phyloP scores from a whole-genome alignment of 1,140 invertebrate genomes.

The Drosophila paulistorum region DNA sequence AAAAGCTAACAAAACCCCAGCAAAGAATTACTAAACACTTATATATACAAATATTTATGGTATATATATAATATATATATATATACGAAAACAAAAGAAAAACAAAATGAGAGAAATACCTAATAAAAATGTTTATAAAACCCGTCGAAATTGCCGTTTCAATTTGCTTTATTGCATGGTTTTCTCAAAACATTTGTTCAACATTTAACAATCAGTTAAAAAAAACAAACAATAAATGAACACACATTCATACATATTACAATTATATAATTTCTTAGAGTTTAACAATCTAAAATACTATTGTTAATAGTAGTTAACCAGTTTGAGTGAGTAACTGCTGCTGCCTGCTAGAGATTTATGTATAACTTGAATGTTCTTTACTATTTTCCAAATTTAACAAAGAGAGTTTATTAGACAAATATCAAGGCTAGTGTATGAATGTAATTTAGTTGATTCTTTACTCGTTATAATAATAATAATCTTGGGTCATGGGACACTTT shows the following conservation, averaged over 20 bases:
- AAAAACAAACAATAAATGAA: background rate
- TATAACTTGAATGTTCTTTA: too few species aligned
- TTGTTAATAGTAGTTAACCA: slow-evolving; percentile 1
- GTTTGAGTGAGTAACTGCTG: background rate
- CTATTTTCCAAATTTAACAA: too few species aligned
- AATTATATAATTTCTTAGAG: background rate
- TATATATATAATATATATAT: slow-evolving; percentile 41
- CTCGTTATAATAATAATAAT: too few species aligned
- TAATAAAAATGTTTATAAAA: slow-evolving; percentile 77
- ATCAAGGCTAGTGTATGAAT: too few species aligned
- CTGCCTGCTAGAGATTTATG: background rate
- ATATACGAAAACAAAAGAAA: background rate
- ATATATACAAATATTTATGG: slow-evolving; percentile 41
- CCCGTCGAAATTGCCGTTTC: slow-evolving; percentile 42
- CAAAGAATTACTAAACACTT: slow-evolving; percentile 57
- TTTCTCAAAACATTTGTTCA: slow-evolving; percentile 8
- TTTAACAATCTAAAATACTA: slow-evolving; percentile 1
- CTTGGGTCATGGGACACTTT: too few species aligned
- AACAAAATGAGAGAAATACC: slow-evolving; percentile 52
- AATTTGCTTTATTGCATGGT: background rate
- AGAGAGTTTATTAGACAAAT: too few species aligned
- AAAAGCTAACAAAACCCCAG: slow-evolving; percentile 18
- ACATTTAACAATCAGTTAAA: slow-evolving; percentile 25
- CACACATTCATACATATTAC: background rate
- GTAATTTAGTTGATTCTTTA: too few species aligned